Percentiles rank a stretch among this genome's conserved stretches.
Evolutionary conservation across 2,888 invertebrate genomes (phyloP).

Genomic region (Argyresthia albistria): DNA sequence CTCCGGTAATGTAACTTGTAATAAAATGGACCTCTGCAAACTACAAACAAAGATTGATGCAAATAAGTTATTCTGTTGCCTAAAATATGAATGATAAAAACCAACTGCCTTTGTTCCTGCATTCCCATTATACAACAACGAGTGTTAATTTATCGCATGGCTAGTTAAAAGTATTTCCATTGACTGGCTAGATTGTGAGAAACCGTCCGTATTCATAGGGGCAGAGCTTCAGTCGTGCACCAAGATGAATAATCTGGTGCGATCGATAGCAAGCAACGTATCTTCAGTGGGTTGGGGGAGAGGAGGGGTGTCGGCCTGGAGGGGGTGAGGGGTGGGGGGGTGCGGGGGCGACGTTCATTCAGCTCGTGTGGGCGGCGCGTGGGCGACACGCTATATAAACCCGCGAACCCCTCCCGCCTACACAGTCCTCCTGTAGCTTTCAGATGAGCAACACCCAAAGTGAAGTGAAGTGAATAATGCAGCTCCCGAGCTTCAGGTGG

Average conservation of each 20-base stretch:
- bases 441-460: constrained; percentile 30
- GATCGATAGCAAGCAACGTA: constrained; percentile 59
- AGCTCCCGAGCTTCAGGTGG: constrained; percentile 46
- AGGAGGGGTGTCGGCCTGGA: constrained; percentile 12
- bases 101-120: no score
- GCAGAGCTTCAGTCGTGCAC: not conserved
- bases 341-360: constrained; percentile 68
- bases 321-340: constrained; percentile 21
- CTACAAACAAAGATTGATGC: no score
- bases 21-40: no score
- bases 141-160: no score
- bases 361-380: constrained; percentile 78
- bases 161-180: no score
- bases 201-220: not conserved
- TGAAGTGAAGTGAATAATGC: constrained; percentile 43
- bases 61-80: no score
- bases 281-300: constrained; percentile 18
- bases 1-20: no score
- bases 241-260: constrained; percentile 58
- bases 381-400: constrained; percentile 61
- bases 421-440: constrained; percentile 50
- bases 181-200: no score
- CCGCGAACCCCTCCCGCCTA: constrained; percentile 40
- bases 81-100: no score
- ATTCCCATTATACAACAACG: no score